Percentiles rank a stretch among this genome's conserved stretches.
These are phyloP conservation scores for Colius striatus DNA, from an alignment of 2,113 vertebrate species.

Conservation along the genomic window DNA sequence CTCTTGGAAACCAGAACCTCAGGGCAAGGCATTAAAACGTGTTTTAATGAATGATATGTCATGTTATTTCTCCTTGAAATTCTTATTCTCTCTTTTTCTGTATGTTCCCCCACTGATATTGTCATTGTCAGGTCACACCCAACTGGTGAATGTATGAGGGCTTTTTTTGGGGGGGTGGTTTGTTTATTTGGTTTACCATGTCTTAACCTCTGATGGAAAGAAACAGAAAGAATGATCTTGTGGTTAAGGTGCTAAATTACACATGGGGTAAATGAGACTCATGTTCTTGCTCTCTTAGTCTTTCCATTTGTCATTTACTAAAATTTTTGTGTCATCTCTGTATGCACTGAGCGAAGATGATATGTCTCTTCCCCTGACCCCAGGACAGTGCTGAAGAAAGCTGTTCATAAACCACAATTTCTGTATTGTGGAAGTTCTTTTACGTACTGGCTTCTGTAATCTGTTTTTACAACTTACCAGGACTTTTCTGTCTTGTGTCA, in stretches of 20 bases:
- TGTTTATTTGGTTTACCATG: neutral
- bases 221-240: neutral
- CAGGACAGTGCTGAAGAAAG: neutral
- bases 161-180: neutral
- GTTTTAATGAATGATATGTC: neutral
- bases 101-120: neutral
- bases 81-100: neutral
- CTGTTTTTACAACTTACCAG: neutral
- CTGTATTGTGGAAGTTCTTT: neutral
- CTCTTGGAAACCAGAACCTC: neutral
- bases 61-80: neutral
- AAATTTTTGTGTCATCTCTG: neutral
- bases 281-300: neutral
- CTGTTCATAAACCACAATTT: neutral
- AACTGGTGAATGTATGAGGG: neutral
- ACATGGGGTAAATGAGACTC: neutral
- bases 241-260: neutral
- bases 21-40: neutral
- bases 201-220: neutral
- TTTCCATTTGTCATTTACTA: neutral
- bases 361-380: neutral
- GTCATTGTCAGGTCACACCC: neutral
- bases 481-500: neutral
- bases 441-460: neutral
- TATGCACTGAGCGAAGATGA: neutral